Evolutionary conservation across 92 coral and sea anemone species (phyloP).

Genomic region (Palythoa grandiflora): DNA sequence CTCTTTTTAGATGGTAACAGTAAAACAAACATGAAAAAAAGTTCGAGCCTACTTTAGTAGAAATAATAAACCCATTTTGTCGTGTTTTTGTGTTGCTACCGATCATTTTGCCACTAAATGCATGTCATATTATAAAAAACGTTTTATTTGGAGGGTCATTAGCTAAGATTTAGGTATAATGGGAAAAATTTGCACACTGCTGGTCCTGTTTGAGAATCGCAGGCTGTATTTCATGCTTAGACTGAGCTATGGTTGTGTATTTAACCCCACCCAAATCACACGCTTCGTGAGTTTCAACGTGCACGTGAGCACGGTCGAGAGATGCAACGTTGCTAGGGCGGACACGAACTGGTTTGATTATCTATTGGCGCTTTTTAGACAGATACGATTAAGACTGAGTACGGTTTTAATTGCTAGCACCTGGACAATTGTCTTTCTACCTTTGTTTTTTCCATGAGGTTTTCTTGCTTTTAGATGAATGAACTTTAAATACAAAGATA

Average conservation of each 20-base stretch:
- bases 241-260: slow-evolving; percentile 38
- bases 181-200: not conserved
- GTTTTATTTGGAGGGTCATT: not conserved
- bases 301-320: slow-evolving; percentile 13
- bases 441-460: slow-evolving; percentile 71
- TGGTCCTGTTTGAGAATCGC: slow-evolving; percentile 26
- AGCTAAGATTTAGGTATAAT: not conserved
- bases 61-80: not conserved
- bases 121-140: not conserved
- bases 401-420: slow-evolving; percentile 89
- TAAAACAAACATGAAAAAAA: too few species aligned
- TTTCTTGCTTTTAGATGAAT: slow-evolving; percentile 33
- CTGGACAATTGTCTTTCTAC: slow-evolving; percentile 89
- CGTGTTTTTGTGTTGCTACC: not conserved
- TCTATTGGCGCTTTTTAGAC: slow-evolving; percentile 70
- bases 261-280: slow-evolving; percentile 39
- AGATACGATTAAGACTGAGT: slow-evolving; percentile 84
- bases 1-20: too few species aligned
- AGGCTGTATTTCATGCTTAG: not conserved
- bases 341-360: slow-evolving; percentile 73
- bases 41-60: not conserved
- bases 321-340: slow-evolving; percentile 87
- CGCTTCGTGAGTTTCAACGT: not conserved
- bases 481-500: slow-evolving; percentile 34
- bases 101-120: not conserved